phyloP scores from a whole-genome alignment of 2,888 invertebrate genomes.

The Tachina grossa region DNA sequence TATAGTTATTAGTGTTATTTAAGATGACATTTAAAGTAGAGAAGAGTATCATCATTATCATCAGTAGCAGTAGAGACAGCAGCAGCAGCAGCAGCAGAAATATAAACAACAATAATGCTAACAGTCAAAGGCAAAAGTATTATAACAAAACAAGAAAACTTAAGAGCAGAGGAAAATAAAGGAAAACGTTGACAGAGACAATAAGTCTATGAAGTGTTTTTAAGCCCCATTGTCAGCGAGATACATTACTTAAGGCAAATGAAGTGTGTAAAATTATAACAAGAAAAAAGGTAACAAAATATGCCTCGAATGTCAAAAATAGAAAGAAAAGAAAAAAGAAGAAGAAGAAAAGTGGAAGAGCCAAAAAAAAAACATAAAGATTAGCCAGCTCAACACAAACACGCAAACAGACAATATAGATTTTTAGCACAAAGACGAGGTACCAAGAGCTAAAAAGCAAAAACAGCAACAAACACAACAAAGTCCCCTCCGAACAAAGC shows the following conservation, averaged over 20 bases:
- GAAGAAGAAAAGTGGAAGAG: background rate
- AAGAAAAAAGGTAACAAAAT: constrained; percentile 69
- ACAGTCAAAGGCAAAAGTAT: constrained; percentile 62
- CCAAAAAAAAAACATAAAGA: constrained; percentile 62
- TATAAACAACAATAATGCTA: background rate
- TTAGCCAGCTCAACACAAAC: constrained; percentile 70
- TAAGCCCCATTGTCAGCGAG: constrained; percentile 78
- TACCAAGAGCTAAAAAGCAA: constrained; percentile 19
- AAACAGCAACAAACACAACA: too few relatives aligned
- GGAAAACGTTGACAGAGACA: constrained; percentile 76
- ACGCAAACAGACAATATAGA: constrained; percentile 68
- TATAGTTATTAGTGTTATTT: constrained; percentile 70
- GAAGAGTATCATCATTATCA: constrained; percentile 66
- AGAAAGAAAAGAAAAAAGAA: constrained; percentile 8
- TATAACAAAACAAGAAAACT: constrained; percentile 45
- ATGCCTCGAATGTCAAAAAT: constrained; percentile 56
- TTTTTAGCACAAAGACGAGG: constrained; percentile 45
- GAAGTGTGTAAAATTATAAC: constrained; percentile 70
- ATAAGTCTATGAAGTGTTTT: constrained; percentile 78
- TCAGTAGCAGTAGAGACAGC: constrained; percentile 14
- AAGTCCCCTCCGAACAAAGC: constrained; percentile 52
- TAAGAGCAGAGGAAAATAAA: constrained; percentile 62
- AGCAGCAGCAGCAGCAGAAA: constrained; percentile 13
- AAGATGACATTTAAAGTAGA: constrained; percentile 71
- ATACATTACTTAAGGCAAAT: constrained; percentile 76